phyloP scores from a whole-genome alignment of 2,113 vertebrate genomes.

The Pelodiscus sinensis region DNA sequence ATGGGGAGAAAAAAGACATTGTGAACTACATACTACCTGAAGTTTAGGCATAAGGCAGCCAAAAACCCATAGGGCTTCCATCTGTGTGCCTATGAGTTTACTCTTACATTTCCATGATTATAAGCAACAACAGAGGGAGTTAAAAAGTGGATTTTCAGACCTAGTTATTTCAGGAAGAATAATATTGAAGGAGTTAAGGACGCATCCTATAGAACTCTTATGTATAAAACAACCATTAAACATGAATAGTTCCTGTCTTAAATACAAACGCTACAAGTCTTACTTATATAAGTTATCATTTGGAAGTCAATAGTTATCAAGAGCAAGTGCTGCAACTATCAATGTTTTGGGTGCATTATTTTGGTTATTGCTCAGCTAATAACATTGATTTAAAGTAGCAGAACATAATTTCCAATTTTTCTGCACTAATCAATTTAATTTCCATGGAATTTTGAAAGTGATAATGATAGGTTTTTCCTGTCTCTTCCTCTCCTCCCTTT shows the following conservation, averaged over 20 bases:
- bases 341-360: not conserved
- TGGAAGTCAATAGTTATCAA: not conserved
- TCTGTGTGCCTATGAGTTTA: not conserved
- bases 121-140: not conserved
- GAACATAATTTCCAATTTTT: not conserved
- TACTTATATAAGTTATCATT: not conserved
- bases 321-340: not conserved
- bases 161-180: not conserved
- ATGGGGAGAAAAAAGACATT: not conserved
- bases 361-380: not conserved
- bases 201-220: not conserved
- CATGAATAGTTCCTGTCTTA: fast-evolving
- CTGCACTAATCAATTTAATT: not conserved
- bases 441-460: not conserved
- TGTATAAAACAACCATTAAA: not conserved
- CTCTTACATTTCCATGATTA: not conserved
- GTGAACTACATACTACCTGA: not conserved
- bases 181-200: not conserved
- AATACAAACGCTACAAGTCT: not conserved
- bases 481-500: not conserved
- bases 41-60: not conserved
- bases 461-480: not conserved
- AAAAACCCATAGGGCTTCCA: not conserved
- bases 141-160: not conserved
- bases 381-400: not conserved